These are phyloP conservation scores for Chrysocyon brachyurus DNA, from an alignment of 2,797 vertebrate species.

Conservation along the genomic window DNA sequence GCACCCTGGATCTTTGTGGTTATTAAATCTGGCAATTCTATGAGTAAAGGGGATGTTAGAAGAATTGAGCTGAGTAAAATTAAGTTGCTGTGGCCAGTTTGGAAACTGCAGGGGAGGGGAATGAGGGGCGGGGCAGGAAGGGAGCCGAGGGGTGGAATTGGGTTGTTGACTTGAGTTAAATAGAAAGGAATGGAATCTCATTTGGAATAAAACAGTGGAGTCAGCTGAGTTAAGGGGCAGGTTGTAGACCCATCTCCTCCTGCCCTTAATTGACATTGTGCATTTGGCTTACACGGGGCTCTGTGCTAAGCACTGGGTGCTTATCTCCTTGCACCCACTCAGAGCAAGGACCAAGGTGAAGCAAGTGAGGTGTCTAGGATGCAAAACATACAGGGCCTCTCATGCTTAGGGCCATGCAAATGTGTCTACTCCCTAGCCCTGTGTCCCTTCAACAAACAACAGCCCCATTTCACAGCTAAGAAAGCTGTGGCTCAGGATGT, in stretches of 20 bases:
- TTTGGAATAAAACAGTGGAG: background rate
- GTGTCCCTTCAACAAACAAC: background rate
- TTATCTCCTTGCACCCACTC: background rate
- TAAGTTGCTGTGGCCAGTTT: background rate
- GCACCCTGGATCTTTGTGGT: background rate
- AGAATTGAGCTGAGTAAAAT: background rate
- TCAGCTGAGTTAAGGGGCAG: background rate
- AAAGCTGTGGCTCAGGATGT: background rate
- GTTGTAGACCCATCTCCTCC: background rate
- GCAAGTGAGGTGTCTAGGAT: background rate
- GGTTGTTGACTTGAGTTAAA: background rate
- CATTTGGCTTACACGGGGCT: accelerated
- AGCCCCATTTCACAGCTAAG: background rate
- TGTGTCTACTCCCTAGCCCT: background rate
- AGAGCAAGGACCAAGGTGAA: background rate
- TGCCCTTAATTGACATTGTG: background rate
- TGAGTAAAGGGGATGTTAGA: background rate
- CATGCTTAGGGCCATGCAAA: background rate
- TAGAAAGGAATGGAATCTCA: background rate
- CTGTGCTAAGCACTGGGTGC: background rate
- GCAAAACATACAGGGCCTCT: background rate
- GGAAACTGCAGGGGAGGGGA: background rate
- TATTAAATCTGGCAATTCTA: background rate
- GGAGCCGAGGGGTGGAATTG: background rate
- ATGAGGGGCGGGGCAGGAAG: background rate